These are phyloP conservation scores for Actinemys pallida DNA, from an alignment of 2,113 vertebrate genomes.

Conservation along the genomic window DNA sequence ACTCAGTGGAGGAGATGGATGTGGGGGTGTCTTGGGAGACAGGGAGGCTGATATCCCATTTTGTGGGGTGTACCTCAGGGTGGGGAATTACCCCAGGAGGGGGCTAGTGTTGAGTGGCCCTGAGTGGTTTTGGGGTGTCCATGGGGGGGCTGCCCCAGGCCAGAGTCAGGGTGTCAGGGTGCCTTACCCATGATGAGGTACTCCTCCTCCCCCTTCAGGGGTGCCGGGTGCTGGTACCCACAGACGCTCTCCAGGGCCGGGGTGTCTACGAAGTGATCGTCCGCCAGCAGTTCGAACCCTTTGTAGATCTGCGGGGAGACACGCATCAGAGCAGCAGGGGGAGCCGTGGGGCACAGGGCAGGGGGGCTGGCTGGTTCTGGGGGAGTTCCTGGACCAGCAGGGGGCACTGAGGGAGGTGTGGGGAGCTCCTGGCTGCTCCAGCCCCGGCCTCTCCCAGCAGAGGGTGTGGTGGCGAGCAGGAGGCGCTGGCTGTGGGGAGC, in stretches of 20 bases:
- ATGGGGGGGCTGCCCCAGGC: too few relatives aligned
- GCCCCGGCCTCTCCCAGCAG: too few relatives aligned
- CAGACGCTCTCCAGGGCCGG: constrained; percentile 69
- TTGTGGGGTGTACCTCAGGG: too few relatives aligned
- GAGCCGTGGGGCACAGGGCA: not conserved
- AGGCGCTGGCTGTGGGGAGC: not conserved
- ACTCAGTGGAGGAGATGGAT: not conserved
- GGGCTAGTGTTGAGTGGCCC: not conserved
- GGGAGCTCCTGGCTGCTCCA: too few relatives aligned
- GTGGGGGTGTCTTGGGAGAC: too few relatives aligned
- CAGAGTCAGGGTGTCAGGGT: not conserved
- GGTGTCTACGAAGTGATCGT: constrained; percentile 63
- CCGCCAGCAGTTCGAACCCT: constrained; percentile 28
- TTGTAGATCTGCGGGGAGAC: constrained; percentile 70
- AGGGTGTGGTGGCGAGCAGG: too few relatives aligned
- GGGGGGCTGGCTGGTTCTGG: too few relatives aligned
- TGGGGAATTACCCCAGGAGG: not conserved
- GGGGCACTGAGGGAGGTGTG: not conserved
- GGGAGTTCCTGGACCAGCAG: too few relatives aligned
- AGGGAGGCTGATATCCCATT: too few relatives aligned
- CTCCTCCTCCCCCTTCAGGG: constrained; percentile 68
- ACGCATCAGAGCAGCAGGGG: not conserved
- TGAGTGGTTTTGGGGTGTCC: not conserved
- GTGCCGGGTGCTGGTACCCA: constrained; percentile 56
- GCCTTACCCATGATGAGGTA: constrained; percentile 72